Percentiles rank a stretch among this genome's conserved stretches.
These are phyloP conservation scores for Gallinago undulata DNA, from an alignment of 2,113 vertebrate genomes.

Conservation along the genomic window DNA sequence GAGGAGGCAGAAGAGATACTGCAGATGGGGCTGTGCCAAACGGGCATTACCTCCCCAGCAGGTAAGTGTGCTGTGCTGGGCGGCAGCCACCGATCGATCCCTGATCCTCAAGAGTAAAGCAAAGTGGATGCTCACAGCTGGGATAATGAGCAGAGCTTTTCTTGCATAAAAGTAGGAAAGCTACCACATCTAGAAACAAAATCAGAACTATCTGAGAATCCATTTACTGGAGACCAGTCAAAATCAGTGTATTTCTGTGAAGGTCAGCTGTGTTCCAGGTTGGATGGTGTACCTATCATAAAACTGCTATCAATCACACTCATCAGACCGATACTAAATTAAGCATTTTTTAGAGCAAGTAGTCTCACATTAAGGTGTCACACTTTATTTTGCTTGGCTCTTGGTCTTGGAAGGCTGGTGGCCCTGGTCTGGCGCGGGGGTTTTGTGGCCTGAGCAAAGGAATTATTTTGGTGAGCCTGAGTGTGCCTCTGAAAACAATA, in stretches of 20 bases:
- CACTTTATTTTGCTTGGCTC: not conserved
- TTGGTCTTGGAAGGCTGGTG: not conserved
- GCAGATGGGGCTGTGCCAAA: not conserved
- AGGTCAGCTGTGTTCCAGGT: not conserved
- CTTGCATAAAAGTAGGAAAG: not conserved
- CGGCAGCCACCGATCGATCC: not conserved
- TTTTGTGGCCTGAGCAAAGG: not conserved
- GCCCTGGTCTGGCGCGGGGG: not conserved
- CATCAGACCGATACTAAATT: not conserved
- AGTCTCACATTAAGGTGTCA: not conserved
- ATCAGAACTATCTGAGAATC: not conserved
- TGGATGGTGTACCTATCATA: not conserved
- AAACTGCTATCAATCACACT: not conserved
- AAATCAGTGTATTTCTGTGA: not conserved
- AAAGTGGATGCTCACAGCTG: not conserved
- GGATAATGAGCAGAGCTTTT: not conserved
- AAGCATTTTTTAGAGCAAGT: not conserved
- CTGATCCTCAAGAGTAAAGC: not conserved
- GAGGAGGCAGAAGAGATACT: not conserved
- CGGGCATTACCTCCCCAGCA: not conserved
- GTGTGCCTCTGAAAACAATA: not conserved
- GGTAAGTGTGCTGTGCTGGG: not conserved
- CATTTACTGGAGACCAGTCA: rapidly evolving
- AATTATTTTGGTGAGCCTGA: not conserved
- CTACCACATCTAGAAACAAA: not conserved